phyloP scores from a whole-genome alignment of 2,888 invertebrate species.

The Watsonalla cultraria region DNA sequence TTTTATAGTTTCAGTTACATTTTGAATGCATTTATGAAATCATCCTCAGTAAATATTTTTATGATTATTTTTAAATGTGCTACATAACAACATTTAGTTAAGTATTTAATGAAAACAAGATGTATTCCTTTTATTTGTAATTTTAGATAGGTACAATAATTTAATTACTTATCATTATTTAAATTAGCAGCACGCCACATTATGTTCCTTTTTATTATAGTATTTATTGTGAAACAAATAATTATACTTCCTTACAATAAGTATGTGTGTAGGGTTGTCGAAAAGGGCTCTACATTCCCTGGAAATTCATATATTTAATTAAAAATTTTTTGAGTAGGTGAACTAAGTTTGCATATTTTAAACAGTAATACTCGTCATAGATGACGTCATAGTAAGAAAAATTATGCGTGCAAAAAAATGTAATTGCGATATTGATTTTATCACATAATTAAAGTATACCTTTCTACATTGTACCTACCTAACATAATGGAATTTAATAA shows the following conservation, averaged over 20 bases:
- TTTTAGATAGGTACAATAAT: constrained; percentile 19
- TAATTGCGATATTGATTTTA: no score
- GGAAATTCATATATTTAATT: no score
- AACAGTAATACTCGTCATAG: no score
- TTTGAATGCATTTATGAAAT: constrained; percentile 47
- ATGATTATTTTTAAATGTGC: constrained; percentile 50
- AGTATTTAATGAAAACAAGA: constrained; percentile 27
- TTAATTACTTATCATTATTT: constrained; percentile 9
- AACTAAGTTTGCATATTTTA: no score
- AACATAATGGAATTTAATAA: constrained; percentile 57
- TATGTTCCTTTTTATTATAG: constrained; percentile 8
- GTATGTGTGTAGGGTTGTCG: no score
- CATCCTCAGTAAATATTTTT: constrained; percentile 24
- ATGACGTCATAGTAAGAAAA: no score
- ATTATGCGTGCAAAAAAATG: no score
- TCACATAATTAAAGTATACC: constrained; percentile 13
- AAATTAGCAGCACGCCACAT: constrained; percentile 7
- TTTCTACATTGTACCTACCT: constrained; percentile 33
- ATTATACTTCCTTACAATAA: no score
- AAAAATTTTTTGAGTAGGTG: no score
- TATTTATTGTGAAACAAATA: constrained; percentile 7
- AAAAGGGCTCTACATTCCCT: no score
- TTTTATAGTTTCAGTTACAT: neutral
- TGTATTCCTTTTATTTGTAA: constrained; percentile 33
- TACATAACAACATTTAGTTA: constrained; percentile 41